Percentiles rank a stretch among this genome's conserved stretches.
Evolutionary conservation across 1,140 invertebrate genomes (phyloP).

Genomic region (Armadillidium nasatum): DNA sequence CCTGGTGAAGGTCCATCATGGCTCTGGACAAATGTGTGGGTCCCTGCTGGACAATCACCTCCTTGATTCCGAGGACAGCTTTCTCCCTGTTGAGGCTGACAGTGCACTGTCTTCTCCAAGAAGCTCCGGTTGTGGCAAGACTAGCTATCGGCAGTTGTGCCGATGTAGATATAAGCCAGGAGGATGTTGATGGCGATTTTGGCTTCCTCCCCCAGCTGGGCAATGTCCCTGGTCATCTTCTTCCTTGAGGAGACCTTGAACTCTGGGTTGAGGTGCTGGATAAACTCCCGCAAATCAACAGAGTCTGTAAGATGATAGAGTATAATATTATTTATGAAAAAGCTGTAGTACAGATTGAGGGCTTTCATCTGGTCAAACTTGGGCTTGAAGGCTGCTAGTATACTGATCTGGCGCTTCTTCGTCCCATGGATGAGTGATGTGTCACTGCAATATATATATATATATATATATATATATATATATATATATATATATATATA

Average conservation of each 20-base stretch:
- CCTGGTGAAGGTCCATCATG: conserved; percentile 24
- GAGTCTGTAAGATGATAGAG: conserved; percentile 1
- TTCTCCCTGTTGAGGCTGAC: conserved; percentile 13
- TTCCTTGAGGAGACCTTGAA: conserved; percentile 6
- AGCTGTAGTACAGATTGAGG: conserved; percentile 17
- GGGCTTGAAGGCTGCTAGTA: background rate
- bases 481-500: no score
- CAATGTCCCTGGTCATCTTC: conserved; percentile 5
- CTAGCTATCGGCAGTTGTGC: conserved; percentile 27
- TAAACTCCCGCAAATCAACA: background rate
- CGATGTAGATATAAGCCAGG: conserved; percentile 9
- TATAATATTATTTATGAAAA: conserved; percentile 4
- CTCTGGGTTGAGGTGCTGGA: conserved; percentile 10
- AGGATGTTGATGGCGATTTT: background rate
- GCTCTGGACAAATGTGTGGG: conserved; percentile 3
- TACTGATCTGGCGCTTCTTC: background rate
- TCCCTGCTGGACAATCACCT: background rate
- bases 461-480: no score
- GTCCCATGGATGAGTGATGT: background rate
- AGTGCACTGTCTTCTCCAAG: conserved; percentile 25
- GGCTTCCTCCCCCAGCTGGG: conserved; percentile 12
- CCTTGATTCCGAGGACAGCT: conserved; percentile 19
- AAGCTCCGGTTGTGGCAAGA: conserved; percentile 22
- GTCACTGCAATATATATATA: no score
- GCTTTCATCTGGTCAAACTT: conserved; percentile 6